These are phyloP conservation scores for Agraylea sexmaculata DNA, from an alignment of 1,140 invertebrate species.

Conservation along the genomic window DNA sequence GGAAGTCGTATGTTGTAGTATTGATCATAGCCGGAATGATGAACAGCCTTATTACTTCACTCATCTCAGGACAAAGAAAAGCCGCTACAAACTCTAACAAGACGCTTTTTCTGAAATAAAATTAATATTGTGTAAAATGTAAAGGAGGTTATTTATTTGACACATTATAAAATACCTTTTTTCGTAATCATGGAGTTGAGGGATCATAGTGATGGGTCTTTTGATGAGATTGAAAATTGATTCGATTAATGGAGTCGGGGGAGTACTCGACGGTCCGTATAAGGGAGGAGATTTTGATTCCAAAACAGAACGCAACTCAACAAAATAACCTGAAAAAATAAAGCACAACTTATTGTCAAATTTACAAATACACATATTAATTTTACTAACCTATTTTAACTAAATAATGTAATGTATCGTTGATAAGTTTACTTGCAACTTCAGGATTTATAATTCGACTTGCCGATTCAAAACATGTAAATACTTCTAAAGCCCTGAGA, in stretches of 20 bases:
- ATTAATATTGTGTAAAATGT: conserved; percentile 11
- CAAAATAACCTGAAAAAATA: conserved; percentile 54
- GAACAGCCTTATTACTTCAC: conserved; percentile 44
- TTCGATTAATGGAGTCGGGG: conserved; percentile 63
- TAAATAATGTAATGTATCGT: conserved; percentile 34
- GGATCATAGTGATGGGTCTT: conserved; percentile 51
- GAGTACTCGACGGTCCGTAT: conserved; percentile 50
- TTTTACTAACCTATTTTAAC: conserved; percentile 28
- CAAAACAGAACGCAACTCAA: conserved; percentile 54
- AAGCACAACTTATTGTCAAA: conserved; percentile 16
- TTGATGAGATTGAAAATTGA: conserved; percentile 66
- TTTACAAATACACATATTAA: conserved; percentile 6
- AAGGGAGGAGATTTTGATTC: conserved; percentile 60
- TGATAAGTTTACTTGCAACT: conserved; percentile 31
- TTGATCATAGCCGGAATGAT: conserved; percentile 42
- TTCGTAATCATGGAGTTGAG: conserved; percentile 25
- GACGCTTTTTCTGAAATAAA: conserved; percentile 29
- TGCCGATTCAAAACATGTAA: conserved; percentile 47
- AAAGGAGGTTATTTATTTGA: conserved; percentile 3
- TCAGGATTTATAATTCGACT: conserved; percentile 35
- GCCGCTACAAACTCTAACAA: conserved; percentile 38
- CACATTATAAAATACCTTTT: conserved; percentile 28
- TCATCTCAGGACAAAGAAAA: conserved; percentile 41
- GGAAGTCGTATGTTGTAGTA: conserved; percentile 33
- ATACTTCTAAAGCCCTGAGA: conserved; percentile 66